These are phyloP conservation scores for Scolanthus callimorphus DNA, from an alignment of 92 coral and sea anemone species.

Conservation along the genomic window DNA sequence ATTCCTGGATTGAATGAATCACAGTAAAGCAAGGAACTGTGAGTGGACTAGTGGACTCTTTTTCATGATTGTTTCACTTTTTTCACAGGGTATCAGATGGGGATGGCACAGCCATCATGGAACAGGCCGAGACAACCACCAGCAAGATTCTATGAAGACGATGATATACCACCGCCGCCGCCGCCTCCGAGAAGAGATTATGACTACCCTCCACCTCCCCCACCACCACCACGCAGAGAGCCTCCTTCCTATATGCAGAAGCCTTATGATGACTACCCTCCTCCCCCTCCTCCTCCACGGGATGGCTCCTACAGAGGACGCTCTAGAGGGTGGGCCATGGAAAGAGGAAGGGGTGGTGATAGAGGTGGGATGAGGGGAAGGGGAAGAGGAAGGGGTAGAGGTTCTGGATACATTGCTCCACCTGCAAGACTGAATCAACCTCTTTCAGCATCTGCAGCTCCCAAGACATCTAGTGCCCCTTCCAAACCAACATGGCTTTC, in stretches of 20 bases:
- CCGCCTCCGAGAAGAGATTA: slow-evolving; percentile 15
- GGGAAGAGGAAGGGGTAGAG: slow-evolving; percentile 40
- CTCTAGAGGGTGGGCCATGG: neutral
- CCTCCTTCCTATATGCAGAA: no score
- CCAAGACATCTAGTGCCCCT: neutral
- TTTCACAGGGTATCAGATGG: no score
- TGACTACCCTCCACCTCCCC: slow-evolving; percentile 32
- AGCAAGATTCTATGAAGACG: slow-evolving; percentile 2
- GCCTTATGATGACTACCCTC: neutral
- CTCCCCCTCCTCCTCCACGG: slow-evolving; percentile 1
- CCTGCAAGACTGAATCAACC: neutral
- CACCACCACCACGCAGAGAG: slow-evolving; percentile 29
- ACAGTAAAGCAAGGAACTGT: no score
- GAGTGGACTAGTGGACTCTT: no score
- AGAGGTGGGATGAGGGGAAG: slow-evolving; percentile 18
- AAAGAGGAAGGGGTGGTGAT: slow-evolving; percentile 1
- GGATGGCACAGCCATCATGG: neutral
- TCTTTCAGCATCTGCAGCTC: neutral
- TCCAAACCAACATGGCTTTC: slow-evolving; percentile 1
- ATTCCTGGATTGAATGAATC: no score
- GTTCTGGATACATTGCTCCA: slow-evolving; percentile 8
- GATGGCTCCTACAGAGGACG: neutral
- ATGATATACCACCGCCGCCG: slow-evolving; percentile 26
- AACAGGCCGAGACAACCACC: neutral
- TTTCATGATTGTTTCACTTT: no score